A percentile compares a stretch with the other conserved stretches of the same genome.
Evolutionary conservation across 2,113 vertebrate genomes (phyloP).

Genomic region (Opisthocomus hoazin): DNA sequence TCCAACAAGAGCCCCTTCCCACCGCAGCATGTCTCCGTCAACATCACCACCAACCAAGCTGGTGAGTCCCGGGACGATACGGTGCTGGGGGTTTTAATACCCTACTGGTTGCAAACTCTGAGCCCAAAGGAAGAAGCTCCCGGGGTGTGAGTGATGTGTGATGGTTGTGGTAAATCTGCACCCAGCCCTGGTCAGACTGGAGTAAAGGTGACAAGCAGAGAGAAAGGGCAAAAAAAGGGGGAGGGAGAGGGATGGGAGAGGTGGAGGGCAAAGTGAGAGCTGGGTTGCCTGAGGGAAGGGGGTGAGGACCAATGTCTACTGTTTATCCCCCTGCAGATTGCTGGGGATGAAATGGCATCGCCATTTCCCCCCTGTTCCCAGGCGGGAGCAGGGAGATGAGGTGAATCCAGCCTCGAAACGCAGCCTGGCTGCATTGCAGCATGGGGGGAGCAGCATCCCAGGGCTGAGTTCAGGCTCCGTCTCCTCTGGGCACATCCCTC

Average conservation of each 20-base stretch:
- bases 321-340: not conserved
- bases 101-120: rapidly evolving
- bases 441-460: rapidly evolving
- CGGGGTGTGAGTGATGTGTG: rapidly evolving
- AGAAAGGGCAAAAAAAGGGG: not conserved
- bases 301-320: rapidly evolving
- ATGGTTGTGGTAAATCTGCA: not conserved
- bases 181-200: not conserved
- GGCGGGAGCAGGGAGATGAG: not conserved
- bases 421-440: not conserved
- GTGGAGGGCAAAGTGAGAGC: not conserved
- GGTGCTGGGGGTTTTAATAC: rapidly evolving
- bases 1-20: conserved; percentile 95
- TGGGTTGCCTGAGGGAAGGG: not conserved
- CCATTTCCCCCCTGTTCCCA: not conserved
- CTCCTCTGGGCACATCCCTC: not conserved
- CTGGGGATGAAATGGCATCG: not conserved
- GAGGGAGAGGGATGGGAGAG: not conserved
- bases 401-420: not conserved
- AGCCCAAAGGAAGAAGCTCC: not conserved
- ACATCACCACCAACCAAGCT: conserved; percentile 98
- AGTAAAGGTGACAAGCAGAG: not conserved
- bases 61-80: conserved; percentile 65
- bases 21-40: conserved; percentile 91
- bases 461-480: not conserved